These are phyloP conservation scores for Uria aalge DNA, from an alignment of 2,113 vertebrate species.

Conservation along the genomic window DNA sequence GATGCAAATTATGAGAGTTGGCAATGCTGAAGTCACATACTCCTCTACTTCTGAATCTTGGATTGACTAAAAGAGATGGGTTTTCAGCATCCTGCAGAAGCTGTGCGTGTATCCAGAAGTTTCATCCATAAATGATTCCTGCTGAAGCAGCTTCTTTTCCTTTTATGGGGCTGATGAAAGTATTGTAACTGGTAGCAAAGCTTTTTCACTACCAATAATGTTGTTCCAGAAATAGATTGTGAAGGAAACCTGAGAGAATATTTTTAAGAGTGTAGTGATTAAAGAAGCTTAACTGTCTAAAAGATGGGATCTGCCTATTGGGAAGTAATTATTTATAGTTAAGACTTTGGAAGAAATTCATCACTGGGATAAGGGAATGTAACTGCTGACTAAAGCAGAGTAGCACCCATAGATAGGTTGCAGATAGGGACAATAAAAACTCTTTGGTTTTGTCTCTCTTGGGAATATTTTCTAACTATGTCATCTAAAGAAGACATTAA, in stretches of 20 bases:
- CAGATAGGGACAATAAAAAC: not conserved
- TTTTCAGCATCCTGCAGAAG: slow-evolving; percentile 18
- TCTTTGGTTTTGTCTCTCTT: not conserved
- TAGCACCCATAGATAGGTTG: not conserved
- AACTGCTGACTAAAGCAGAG: not conserved
- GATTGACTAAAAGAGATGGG: not conserved
- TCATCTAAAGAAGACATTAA: not conserved
- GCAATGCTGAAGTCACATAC: not conserved
- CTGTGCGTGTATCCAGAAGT: not conserved
- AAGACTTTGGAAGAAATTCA: not conserved
- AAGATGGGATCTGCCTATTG: not conserved
- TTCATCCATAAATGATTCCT: slow-evolving; percentile 34
- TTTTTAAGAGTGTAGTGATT: not conserved
- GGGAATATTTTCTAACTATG: not conserved
- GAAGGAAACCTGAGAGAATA: not conserved
- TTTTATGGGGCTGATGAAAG: slow-evolving; percentile 46
- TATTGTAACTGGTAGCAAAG: slow-evolving; percentile 32
- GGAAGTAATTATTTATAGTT: not conserved
- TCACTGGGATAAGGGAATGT: not conserved
- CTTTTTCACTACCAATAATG: not conserved
- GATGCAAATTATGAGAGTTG: not conserved
- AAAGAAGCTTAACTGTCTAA: not conserved
- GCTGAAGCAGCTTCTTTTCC: slow-evolving; percentile 51
- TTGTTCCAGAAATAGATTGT: not conserved
- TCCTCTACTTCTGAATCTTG: not conserved